Base-by-base conservation (phyloP, 2,888 invertebrate species). In the Alloplasta piceator region DNA sequence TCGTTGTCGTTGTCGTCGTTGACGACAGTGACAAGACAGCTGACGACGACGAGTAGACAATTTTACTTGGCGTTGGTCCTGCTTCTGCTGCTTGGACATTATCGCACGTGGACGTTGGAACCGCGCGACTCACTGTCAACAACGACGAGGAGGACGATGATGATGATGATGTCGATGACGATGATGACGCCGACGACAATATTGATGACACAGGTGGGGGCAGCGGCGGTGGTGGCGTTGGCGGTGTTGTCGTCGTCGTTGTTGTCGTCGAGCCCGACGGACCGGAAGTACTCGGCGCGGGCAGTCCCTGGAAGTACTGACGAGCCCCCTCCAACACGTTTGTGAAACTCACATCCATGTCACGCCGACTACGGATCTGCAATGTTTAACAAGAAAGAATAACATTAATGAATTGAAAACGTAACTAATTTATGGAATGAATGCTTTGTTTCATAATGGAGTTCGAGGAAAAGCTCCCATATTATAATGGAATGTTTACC, bases 291-390 rank as follows among this genome's bases (percentile, higher is more conserved):
- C 94, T 94, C 77, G 94, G 93, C 87, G 93, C 93, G 85, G 96
- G 96, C 92, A 96, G 93, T 91, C 96, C 96, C 94, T 96, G 95
- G 93, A 96, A 96, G 93, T 96, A 96, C 94, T 96, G 96, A 92
- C 96, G 95, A 92, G 96, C 95, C 93, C 96, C 96, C 95, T 96
- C 96, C 94, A 96, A 94, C 93, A 96, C 96, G 95, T 96, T 96
- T 93, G 95, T 96, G 93, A 94, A 94, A 93, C 94, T 94, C 93
- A 95, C 95, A 94, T 96, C 96, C 96, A 96, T 96, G 94, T 94
- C 95, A 94, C 93, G 89, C 90, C 90, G 86, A 90, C 90, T 87
- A 87, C 89, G 87, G 82, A 87, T 91, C 91, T 91, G 87, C 4
- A 90, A 89, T 63, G 43, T 78, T 9, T 71, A 26, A 76, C 48